A percentile compares a stretch with the other conserved stretches of the same genome.
phyloP scores from a whole-genome alignment of 1,140 invertebrate genomes.

The Eupeodes corollae region DNA sequence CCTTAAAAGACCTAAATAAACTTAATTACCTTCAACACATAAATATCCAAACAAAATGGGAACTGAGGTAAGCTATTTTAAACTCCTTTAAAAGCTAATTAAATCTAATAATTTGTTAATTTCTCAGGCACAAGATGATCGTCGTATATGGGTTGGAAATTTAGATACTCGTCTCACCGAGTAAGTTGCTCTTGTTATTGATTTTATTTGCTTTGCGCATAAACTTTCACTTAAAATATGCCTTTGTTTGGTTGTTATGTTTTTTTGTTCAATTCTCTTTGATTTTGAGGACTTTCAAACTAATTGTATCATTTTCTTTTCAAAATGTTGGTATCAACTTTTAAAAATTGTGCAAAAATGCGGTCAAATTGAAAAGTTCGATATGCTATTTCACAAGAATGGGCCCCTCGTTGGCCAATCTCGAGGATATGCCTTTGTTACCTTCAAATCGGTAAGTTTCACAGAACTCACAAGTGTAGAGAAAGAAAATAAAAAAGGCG shows the following conservation, averaged over 20 bases:
- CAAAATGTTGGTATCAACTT: constrained; percentile 75
- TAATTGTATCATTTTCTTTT: constrained; percentile 36
- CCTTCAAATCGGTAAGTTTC: constrained; percentile 47
- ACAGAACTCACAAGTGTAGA: background rate
- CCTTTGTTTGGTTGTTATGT: background rate
- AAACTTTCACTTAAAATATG: constrained; percentile 3
- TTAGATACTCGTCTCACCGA: constrained; percentile 78
- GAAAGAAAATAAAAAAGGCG: background rate
- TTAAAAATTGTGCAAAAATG: constrained; percentile 88
- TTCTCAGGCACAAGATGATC: constrained; percentile 14
- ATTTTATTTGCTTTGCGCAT: constrained; percentile 10
- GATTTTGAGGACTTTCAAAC: constrained; percentile 1
- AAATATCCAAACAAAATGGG: too few species aligned
- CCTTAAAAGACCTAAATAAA: too few species aligned
- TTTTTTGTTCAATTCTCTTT: background rate
- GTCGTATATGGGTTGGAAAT: constrained; percentile 76
- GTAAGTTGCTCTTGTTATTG: constrained; percentile 52
- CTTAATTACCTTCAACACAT: too few species aligned
- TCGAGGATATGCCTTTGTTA: constrained; percentile 87
- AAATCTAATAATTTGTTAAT: too few species aligned
- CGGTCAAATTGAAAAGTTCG: constrained; percentile 85
- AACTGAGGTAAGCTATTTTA: too few species aligned
- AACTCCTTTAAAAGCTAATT: too few species aligned
- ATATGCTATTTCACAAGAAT: constrained; percentile 82
- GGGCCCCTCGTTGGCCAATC: constrained; percentile 79